phyloP scores from a whole-genome alignment of 2,113 vertebrate species.

The Phylloscopus trochilus region DNA sequence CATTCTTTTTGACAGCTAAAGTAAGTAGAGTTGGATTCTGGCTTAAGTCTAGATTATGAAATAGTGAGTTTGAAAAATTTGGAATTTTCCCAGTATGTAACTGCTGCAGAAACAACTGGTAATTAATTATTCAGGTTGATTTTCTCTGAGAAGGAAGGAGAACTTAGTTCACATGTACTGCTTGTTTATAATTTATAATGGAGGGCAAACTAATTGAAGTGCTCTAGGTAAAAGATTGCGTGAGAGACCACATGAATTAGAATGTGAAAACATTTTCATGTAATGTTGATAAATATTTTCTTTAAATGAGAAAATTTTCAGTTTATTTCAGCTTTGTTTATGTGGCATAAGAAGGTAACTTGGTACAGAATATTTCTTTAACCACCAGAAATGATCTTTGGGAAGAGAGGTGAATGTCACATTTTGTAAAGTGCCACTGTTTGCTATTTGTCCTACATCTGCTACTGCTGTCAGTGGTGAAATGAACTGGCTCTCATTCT shows the following conservation, averaged over 20 bases:
- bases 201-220: neutral
- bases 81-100: neutral
- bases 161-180: neutral
- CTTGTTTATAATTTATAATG: neutral
- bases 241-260: neutral
- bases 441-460: neutral
- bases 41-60: neutral
- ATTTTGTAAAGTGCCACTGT: neutral
- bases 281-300: neutral
- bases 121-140: neutral
- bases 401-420: neutral
- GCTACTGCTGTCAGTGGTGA: neutral
- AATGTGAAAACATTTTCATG: neutral
- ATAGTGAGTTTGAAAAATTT: neutral
- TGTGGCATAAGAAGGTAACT: neutral
- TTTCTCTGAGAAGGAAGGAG: neutral
- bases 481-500: neutral
- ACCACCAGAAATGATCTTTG: neutral
- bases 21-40: neutral
- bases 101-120: neutral
- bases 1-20: neutral
- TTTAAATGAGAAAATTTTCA: neutral
- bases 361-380: neutral
- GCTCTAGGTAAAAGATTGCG: neutral
- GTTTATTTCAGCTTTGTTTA: neutral